phyloP scores from a whole-genome alignment of 2,888 invertebrate genomes.

The Halocaridina rubra region DNA sequence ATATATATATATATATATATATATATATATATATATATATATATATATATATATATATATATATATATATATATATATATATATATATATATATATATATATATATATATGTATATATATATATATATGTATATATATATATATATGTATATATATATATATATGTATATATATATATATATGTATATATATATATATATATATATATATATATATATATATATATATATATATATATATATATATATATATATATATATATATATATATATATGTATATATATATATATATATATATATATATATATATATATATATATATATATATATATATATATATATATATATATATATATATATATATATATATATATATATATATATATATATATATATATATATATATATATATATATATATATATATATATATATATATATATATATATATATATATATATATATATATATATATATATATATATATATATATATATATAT shows the following conservation, averaged over 20 bases:
- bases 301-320: constrained; percentile 9
- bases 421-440: not conserved
- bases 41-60: too few species aligned
- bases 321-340: constrained; percentile 21
- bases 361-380: constrained; percentile 15
- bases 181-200: too few species aligned
- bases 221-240: not conserved
- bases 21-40: too few species aligned
- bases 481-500: not conserved
- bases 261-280: not conserved
- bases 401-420: not conserved
- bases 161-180: too few species aligned
- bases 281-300: constrained; percentile 4
- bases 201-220: not conserved
- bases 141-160: too few species aligned
- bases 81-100: too few species aligned
- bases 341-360: constrained; percentile 6
- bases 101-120: too few species aligned
- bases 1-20: too few species aligned
- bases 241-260: not conserved
- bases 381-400: not conserved
- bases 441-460: not conserved
- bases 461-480: not conserved
- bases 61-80: too few species aligned
- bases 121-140: too few species aligned